Evolutionary conservation across 2,113 vertebrate genomes (phyloP).

Genomic region (Tricholaema leucomelas): DNA sequence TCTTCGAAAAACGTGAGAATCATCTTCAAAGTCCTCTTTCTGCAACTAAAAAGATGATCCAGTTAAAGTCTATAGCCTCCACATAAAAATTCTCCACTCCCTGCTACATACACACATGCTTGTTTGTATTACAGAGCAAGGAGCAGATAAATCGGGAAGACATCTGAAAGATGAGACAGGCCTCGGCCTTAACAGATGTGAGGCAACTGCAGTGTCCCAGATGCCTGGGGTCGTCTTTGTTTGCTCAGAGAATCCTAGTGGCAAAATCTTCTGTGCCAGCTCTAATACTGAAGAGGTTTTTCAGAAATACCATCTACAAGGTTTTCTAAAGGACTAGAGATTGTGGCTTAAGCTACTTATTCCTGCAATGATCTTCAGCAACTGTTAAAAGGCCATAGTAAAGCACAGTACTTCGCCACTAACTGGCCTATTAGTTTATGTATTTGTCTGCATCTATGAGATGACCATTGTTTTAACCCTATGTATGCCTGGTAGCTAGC

Average conservation of each 20-base stretch:
- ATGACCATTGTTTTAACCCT: neutral
- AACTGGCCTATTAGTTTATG: neutral
- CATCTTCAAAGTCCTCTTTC: constrained; percentile 76
- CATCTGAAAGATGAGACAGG: neutral
- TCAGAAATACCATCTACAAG: neutral
- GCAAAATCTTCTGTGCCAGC: neutral
- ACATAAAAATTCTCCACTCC: neutral
- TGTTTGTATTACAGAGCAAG: neutral
- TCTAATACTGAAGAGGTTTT: neutral
- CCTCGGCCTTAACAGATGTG: neutral
- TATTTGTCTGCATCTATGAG: neutral
- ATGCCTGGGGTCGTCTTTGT: neutral
- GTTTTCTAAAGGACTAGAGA: neutral
- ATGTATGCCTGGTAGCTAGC: neutral
- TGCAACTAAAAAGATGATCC: constrained; percentile 62
- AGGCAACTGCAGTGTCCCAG: neutral
- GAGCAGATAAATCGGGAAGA: neutral
- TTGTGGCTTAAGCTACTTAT: neutral
- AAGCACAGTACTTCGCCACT: neutral
- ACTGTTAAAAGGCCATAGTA: neutral
- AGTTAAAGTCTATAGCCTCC: neutral
- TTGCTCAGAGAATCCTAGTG: neutral
- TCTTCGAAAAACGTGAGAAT: constrained; percentile 77
- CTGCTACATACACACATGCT: neutral
- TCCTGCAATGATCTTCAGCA: neutral